These are phyloP conservation scores for Macropis europaea DNA, from an alignment of 2,888 invertebrate species.

Conservation along the genomic window DNA sequence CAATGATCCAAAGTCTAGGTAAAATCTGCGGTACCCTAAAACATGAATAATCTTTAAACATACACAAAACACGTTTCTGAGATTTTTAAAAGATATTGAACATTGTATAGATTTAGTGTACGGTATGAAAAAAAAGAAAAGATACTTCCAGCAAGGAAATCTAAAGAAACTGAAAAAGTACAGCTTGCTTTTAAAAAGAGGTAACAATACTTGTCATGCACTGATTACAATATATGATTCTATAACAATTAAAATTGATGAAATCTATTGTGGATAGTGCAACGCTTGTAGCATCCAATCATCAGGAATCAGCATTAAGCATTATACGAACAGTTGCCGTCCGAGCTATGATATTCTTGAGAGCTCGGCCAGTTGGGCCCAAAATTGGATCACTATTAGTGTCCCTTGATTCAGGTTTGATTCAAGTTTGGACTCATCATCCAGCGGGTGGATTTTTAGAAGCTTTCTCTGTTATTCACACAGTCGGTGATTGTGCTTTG, in stretches of 20 bases:
- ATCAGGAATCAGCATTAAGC: conserved; percentile 60
- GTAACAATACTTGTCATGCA: conserved; percentile 7
- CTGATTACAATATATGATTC: not conserved
- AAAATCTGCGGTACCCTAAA: not conserved
- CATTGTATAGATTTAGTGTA: conserved; percentile 30
- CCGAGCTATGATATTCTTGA: conserved; percentile 86
- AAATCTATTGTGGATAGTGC: not conserved
- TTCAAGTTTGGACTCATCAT: conserved; percentile 92
- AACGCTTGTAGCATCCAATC: conserved; percentile 6
- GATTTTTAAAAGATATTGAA: not conserved
- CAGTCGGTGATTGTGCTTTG: conserved; percentile 84
- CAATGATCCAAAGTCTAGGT: conserved; percentile 76
- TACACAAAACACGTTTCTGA: not conserved
- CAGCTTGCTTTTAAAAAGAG: not conserved
- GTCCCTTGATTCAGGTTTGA: conserved; percentile 87
- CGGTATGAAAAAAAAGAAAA: not conserved
- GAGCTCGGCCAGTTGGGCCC: conserved; percentile 82
- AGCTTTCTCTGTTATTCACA: conserved; percentile 87
- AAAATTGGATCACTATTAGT: conserved; percentile 85
- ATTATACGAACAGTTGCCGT: conserved; percentile 82
- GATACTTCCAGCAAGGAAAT: not conserved
- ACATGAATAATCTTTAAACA: not conserved
- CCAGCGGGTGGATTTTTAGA: conserved; percentile 86
- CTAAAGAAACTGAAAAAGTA: not conserved
- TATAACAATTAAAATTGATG: not conserved